phyloP scores from a whole-genome alignment of 2,113 vertebrate species.

The Aegotheles bennettii region DNA sequence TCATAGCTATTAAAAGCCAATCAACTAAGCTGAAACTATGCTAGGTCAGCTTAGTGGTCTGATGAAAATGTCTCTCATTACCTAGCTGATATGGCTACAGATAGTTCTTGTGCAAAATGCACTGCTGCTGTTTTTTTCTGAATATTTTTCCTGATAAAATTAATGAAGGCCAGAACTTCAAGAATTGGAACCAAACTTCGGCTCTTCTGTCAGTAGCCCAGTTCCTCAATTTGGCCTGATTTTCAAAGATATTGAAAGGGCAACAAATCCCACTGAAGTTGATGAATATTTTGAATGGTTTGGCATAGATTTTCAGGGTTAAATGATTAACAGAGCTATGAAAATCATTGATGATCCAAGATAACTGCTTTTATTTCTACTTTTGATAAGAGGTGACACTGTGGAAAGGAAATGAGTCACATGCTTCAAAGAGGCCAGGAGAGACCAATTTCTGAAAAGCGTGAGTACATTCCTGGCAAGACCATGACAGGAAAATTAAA shows the following conservation, averaged over 20 bases:
- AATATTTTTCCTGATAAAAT: neutral
- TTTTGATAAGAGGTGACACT: neutral
- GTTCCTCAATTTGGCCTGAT: neutral
- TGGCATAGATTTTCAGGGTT: neutral
- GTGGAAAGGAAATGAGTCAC: slow-evolving; percentile 21
- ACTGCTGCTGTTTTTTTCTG: neutral
- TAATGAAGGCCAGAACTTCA: neutral
- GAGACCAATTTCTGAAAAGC: slow-evolving; percentile 8
- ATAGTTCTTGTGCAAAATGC: neutral
- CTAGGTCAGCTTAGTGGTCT: neutral
- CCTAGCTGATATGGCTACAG: neutral
- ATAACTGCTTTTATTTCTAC: neutral
- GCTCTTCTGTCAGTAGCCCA: neutral
- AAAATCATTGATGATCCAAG: slow-evolving; percentile 2
- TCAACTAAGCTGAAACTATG: slow-evolving; percentile 13
- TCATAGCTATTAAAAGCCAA: slow-evolving; percentile 14
- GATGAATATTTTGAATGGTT: neutral
- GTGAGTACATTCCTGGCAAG: slow-evolving; percentile 3
- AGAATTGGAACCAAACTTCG: neutral
- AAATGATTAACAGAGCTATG: neutral
- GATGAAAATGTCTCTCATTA: slow-evolving; percentile 28
- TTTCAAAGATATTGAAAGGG: neutral
- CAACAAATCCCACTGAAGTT: neutral
- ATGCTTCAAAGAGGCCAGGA: slow-evolving; percentile 5
- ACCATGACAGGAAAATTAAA: neutral